Evolutionary conservation across 2,888 invertebrate genomes (phyloP).

Genomic region (Caenorhabditis sp.): DNA sequence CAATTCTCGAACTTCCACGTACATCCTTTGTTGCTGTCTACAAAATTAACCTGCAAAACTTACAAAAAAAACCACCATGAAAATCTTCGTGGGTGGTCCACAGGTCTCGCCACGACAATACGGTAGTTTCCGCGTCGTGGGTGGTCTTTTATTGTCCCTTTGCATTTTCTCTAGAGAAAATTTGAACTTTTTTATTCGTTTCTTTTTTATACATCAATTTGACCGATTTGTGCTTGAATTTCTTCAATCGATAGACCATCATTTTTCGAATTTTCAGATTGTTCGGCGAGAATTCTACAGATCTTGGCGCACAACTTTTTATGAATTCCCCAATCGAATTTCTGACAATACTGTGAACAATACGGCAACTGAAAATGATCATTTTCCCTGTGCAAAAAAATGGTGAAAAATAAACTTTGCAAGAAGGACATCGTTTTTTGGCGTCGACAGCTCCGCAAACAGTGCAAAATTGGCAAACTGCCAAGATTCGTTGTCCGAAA

Average conservation of each 20-base stretch:
- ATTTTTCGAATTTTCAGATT: neutral
- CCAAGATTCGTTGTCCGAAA: constrained; percentile 65
- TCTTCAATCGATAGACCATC: constrained; percentile 31
- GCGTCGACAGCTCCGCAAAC: constrained; percentile 89
- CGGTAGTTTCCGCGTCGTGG: neutral
- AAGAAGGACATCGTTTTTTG: constrained; percentile 90
- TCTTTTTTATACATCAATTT: constrained; percentile 40
- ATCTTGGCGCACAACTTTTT: constrained; percentile 68
- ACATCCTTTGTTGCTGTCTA: too few species aligned
- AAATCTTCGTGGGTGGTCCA: constrained; percentile 2
- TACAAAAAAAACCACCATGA: neutral
- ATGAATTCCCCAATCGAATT: constrained; percentile 78
- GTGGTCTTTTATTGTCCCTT: neutral
- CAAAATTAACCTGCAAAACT: neutral
- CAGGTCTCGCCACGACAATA: neutral
- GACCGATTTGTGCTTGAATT: constrained; percentile 29
- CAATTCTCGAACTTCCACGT: constrained; percentile 51
- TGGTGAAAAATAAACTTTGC: constrained; percentile 79
- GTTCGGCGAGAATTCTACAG: constrained; percentile 10
- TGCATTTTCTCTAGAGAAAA: neutral
- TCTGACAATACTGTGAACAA: constrained; percentile 91
- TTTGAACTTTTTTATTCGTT: neutral
- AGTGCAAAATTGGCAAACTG: constrained; percentile 78
- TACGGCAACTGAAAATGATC: constrained; percentile 79
- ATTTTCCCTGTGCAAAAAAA: neutral